These are phyloP conservation scores for Ambastaia sidthimunki DNA, from an alignment of 2,797 vertebrate species.

Conservation along the genomic window DNA sequence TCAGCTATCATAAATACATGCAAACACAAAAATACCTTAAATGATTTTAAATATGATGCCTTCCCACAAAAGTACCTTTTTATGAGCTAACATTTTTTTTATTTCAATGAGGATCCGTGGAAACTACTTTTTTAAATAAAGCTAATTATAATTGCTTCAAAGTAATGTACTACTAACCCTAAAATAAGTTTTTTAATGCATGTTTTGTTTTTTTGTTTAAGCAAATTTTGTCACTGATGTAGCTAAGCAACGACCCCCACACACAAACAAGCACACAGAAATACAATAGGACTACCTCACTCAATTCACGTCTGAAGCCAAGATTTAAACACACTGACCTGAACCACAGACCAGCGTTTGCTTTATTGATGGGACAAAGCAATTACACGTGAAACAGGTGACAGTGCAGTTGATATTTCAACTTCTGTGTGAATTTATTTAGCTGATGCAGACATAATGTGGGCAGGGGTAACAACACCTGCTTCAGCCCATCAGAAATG, in stretches of 20 bases:
- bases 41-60: not conserved
- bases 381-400: slow-evolving; percentile 6
- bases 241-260: not conserved
- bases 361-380: slow-evolving; percentile 5
- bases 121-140: not conserved
- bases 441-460: slow-evolving; percentile 12
- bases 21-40: slow-evolving; percentile 3
- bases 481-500: slow-evolving; percentile 13
- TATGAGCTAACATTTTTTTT: no score
- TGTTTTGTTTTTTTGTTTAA: not conserved
- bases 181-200: not conserved
- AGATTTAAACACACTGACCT: slow-evolving; percentile 29
- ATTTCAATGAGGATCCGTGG: no score
- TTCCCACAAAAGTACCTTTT: not conserved
- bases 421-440: slow-evolving; percentile 11
- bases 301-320: not conserved
- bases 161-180: not conserved
- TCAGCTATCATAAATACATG: slow-evolving; percentile 45
- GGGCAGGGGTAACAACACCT: slow-evolving; percentile 22
- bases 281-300: not conserved
- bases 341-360: not conserved
- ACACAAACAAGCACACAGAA: not conserved
- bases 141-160: not conserved
- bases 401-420: not conserved
- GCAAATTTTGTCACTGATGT: no score